phyloP scores from a whole-genome alignment of 2,888 invertebrate species.

The Clusia tigrina region DNA sequence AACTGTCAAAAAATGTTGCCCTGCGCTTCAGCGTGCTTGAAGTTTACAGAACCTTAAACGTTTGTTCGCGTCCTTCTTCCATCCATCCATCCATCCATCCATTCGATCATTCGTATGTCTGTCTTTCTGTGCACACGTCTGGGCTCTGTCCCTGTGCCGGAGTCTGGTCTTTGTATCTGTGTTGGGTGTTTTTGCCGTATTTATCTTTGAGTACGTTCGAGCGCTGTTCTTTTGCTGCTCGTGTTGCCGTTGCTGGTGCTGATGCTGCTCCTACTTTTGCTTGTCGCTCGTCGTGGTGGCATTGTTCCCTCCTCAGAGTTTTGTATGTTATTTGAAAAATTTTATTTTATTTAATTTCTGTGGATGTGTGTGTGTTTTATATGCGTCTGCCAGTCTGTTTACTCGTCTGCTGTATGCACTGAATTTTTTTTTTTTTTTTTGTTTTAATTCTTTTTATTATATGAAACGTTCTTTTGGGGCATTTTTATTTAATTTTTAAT shows the following conservation, averaged over 20 bases:
- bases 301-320: not conserved
- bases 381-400: not conserved
- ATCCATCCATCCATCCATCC: not conserved
- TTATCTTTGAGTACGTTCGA: not conserved
- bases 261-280: too few species aligned
- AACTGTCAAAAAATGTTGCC: constrained; percentile 3
- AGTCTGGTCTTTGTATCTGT: not conserved
- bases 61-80: not conserved
- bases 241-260: too few species aligned
- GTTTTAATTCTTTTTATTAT: not conserved
- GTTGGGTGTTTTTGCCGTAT: not conserved
- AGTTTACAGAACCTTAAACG: not conserved
- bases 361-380: too few species aligned
- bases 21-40: not conserved
- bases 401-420: not conserved
- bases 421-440: not conserved
- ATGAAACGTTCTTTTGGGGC: not conserved
- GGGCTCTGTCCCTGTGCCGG: too few species aligned
- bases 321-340: constrained; percentile 32
- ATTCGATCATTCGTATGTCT: not conserved
- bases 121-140: not conserved
- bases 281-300: not conserved
- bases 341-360: constrained; percentile 28
- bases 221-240: not conserved
- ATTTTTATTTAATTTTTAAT: constrained; percentile 11